phyloP scores from a whole-genome alignment of 2,888 invertebrate genomes.

The Drosophila acutilabella region DNA sequence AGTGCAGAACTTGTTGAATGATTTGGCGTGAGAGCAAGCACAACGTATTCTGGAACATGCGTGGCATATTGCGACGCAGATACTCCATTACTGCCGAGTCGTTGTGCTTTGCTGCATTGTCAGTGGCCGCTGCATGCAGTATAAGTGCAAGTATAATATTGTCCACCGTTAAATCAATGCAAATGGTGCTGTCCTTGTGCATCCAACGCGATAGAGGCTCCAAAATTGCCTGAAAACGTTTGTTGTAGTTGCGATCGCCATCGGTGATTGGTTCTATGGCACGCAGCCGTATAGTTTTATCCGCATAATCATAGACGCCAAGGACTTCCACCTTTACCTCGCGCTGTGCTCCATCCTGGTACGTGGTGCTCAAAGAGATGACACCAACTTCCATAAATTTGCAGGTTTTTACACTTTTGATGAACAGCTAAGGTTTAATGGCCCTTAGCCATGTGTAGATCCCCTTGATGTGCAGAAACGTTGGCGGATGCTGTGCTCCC shows the following conservation, averaged over 20 bases:
- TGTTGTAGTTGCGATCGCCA: conserved; percentile 91
- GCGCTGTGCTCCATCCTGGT: conserved; percentile 90
- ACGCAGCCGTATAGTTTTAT: conserved; percentile 90
- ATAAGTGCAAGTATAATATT: conserved; percentile 92
- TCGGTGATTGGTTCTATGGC: conserved; percentile 93
- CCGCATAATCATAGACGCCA: conserved; percentile 91
- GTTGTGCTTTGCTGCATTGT: conserved; percentile 86
- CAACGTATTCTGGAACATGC: conserved; percentile 96
- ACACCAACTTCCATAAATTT: conserved; percentile 92
- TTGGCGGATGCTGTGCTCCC: conserved; percentile 93
- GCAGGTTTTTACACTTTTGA: conserved; percentile 89
- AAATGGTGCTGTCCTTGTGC: conserved; percentile 90
- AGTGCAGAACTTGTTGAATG: conserved; percentile 95
- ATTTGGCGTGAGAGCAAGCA: conserved; percentile 93
- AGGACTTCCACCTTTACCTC: conserved; percentile 95
- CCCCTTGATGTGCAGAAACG: conserved; percentile 89
- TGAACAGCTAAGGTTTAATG: conserved; percentile 93
- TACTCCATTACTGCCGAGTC: conserved; percentile 95
- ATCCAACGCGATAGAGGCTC: conserved; percentile 93
- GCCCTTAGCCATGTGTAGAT: conserved; percentile 91
- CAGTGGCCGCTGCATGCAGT: conserved; percentile 87
- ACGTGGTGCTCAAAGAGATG: conserved; percentile 94
- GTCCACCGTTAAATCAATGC: conserved; percentile 94
- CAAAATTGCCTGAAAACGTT: conserved; percentile 92
- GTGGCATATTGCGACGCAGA: conserved; percentile 92